A percentile compares a stretch with the other conserved stretches of the same genome.
Conservation (phyloP, 2,113 vertebrate species). For the Eretmochelys imbricata region DNA sequence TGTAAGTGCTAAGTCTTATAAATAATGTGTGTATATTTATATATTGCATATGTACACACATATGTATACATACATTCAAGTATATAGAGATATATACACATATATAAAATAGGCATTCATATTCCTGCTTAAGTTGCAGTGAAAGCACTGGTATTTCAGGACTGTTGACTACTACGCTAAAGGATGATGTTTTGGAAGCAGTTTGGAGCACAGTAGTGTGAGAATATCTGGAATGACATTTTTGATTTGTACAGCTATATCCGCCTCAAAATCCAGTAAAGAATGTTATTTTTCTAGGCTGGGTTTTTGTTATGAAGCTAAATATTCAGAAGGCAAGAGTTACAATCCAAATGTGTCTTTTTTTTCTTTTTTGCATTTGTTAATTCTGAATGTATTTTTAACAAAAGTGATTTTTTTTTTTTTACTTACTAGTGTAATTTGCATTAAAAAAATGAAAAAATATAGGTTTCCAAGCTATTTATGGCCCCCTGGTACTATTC, state of each 20-base stretch:
- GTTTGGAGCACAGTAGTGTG: constrained; percentile 81
- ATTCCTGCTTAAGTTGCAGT: constrained; percentile 70
- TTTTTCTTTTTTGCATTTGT: constrained; percentile 79
- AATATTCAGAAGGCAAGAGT: constrained; percentile 83
- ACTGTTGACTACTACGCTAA: constrained; percentile 77
- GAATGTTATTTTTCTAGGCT: constrained; percentile 89
- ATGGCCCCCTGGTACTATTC: constrained; percentile 59
- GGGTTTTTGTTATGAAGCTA: constrained; percentile 86
- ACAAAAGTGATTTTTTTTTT: constrained; percentile 84
- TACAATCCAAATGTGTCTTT: constrained; percentile 81
- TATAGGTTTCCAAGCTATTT: constrained; percentile 78
- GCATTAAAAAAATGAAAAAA: constrained; percentile 84
- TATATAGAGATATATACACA: constrained; percentile 19
- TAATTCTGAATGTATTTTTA: constrained; percentile 90
- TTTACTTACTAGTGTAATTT: constrained; percentile 88
- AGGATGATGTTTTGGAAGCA: constrained; percentile 66
- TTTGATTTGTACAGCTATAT: constrained; percentile 83
- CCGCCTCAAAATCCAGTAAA: constrained; percentile 84
- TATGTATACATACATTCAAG: constrained; percentile 51
- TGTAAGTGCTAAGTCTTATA: constrained; percentile 18
- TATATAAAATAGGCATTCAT: constrained; percentile 58
- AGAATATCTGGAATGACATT: constrained; percentile 77
- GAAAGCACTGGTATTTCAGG: constrained; percentile 57
- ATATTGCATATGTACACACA: constrained; percentile 19
- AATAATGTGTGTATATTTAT: constrained; percentile 29